Evolutionary conservation across 2,888 invertebrate genomes (phyloP), one percentile per base, ranked within the genome.

Genomic region (Subacronicta megacephala): DNA sequence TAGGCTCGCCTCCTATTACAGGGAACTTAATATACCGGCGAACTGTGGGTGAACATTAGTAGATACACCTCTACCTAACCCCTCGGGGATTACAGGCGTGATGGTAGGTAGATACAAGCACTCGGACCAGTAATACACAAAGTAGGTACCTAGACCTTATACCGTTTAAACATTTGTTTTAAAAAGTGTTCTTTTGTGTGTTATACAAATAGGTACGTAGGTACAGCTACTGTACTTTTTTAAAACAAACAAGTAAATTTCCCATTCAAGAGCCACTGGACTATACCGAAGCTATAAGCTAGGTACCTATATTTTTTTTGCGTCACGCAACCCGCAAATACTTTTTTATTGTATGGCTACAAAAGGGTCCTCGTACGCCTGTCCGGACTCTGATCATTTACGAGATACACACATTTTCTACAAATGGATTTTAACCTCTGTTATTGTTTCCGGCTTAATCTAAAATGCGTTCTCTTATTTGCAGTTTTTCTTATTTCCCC

Each of bases 401-500:
- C 26, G 26, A 62, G 37, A 40, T 51, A 57, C 29, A 62, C n/a
- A 54, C 45, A 49, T 49, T 52, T 37, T 51, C 18, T 12, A 45
- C 47, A 55, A 58, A 59, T 51, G 41, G 56, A 62, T 56, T 60
- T 59, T 44, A 70, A 64, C 53, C 55, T 56, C 49, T 58, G 64
- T 58, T 66, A 50, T 68, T 70, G 49, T 45, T 57, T 69, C 66
- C 53, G 44, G 45, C 72, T 77, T 71, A 72, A 83, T 81, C 72
- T 71, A 71, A 75, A 77, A 75, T 78, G 72, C 77, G 71, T 83
- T 61, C 72, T 72, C 69, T 75, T 84, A 83, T 83, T 82, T 81
- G 73, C 81, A 84, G 78, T 82, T 83, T 82, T 83, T 80, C 78
- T 80, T 78, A 77, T 79, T 77, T 73, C 73, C 77, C 67, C 69